Evolutionary conservation across 2,888 invertebrate species (phyloP).

Genomic region (Torymus tubicola): DNA sequence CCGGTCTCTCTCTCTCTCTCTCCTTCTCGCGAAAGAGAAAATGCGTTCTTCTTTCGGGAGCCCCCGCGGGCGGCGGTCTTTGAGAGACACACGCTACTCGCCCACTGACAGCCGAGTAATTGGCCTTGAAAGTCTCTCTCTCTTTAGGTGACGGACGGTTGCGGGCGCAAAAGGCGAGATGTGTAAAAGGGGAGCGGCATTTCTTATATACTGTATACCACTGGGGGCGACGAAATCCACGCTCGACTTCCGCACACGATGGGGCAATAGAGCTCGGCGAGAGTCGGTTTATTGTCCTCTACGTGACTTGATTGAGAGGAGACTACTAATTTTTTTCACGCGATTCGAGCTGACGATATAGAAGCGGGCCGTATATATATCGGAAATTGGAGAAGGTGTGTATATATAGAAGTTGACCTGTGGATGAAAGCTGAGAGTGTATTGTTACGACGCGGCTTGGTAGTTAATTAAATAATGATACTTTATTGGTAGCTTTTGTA

Average conservation of each 20-base stretch:
- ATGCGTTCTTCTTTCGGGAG: not conserved
- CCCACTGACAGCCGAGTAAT: slow-evolving; percentile 32
- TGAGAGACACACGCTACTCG: not conserved
- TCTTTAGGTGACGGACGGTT: not conserved
- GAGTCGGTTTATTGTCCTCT: not conserved
- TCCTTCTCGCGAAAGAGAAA: slow-evolving; percentile 12
- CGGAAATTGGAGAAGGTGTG: too few relatives aligned
- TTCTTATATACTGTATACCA: not conserved
- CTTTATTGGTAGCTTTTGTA: not conserved
- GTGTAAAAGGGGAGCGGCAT: slow-evolving; percentile 7
- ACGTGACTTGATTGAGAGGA: not conserved
- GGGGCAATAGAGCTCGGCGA: too few relatives aligned
- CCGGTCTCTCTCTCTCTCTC: too few relatives aligned
- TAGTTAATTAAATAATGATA: not conserved
- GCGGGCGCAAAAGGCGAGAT: slow-evolving; percentile 2
- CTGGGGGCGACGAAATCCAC: too few relatives aligned
- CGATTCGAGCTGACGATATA: too few relatives aligned
- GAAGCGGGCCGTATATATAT: too few relatives aligned
- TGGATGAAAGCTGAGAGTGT: not conserved
- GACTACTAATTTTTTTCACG: too few relatives aligned
- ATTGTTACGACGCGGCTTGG: not conserved
- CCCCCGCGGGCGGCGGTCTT: slow-evolving; percentile 3
- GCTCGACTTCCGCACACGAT: too few relatives aligned
- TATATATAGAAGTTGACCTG: too few relatives aligned
- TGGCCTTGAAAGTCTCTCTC: slow-evolving; percentile 42